Conservation (phyloP, 2,113 vertebrate species). For the Struthio camelus region DNA sequence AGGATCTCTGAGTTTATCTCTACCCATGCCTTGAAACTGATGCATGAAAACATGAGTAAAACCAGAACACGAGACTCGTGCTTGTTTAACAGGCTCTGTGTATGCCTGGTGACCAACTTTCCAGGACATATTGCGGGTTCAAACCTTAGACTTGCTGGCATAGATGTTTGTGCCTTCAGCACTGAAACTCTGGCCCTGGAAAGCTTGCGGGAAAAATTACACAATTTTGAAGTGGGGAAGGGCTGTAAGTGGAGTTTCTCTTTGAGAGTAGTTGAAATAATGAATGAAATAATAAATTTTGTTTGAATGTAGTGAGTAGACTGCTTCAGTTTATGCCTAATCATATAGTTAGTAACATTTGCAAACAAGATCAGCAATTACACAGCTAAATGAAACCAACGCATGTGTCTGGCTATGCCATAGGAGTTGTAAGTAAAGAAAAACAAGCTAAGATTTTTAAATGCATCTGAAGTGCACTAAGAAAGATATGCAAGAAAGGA, state of each 20-base stretch:
- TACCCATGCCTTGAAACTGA: not conserved
- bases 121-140: too few relatives aligned
- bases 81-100: not conserved
- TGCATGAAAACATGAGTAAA: not conserved
- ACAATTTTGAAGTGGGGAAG: not conserved
- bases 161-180: not conserved
- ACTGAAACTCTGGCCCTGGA: not conserved
- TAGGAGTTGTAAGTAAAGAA: not conserved
- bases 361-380: constrained; percentile 41
- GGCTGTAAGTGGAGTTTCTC: not conserved
- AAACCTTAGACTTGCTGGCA: not conserved
- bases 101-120: not conserved
- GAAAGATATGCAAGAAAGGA: not conserved
- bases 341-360: constrained; percentile 40
- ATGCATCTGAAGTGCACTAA: not conserved
- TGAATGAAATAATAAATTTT: constrained; percentile 22
- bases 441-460: not conserved
- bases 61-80: accelerated
- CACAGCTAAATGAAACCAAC: not conserved
- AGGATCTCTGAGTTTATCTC: not conserved
- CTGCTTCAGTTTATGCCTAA: constrained; percentile 9
- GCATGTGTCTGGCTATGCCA: not conserved
- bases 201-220: not conserved
- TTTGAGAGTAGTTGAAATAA: not conserved
- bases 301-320: not conserved